phyloP scores from a whole-genome alignment of 1,140 invertebrate genomes.

The Amyelois transitella region DNA sequence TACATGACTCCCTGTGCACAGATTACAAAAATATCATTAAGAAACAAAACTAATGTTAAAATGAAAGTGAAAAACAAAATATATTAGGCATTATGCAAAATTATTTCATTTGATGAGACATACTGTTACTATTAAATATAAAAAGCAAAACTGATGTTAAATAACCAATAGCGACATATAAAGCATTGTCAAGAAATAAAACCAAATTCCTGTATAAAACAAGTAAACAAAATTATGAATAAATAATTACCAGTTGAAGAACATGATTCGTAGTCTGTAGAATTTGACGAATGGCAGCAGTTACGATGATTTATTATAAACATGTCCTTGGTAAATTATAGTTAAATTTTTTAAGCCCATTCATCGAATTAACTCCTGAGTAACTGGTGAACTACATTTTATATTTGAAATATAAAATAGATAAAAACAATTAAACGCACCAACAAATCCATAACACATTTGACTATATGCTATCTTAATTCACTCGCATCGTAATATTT shows the following conservation, averaged over 20 bases:
- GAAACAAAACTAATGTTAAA: no score
- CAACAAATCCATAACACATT: slow-evolving; percentile 21
- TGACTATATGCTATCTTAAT: neutral
- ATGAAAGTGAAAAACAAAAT: no score
- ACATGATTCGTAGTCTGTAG: slow-evolving; percentile 56
- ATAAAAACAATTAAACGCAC: slow-evolving; percentile 28
- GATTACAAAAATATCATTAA: no score
- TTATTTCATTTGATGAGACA: no score
- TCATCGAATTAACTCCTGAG: slow-evolving; percentile 42
- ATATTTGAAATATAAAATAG: slow-evolving; percentile 14
- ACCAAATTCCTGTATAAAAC: neutral
- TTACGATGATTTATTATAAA: slow-evolving; percentile 63
- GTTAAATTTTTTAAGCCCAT: slow-evolving; percentile 46
- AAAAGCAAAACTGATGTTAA: no score
- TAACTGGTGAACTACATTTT: slow-evolving; percentile 17
- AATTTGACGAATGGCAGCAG: slow-evolving; percentile 60
- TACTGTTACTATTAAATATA: no score
- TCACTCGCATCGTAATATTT: neutral
- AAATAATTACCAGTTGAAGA: slow-evolving; percentile 58
- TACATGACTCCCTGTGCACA: no score
- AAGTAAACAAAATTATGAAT: neutral
- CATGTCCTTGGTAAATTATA: slow-evolving; percentile 67
- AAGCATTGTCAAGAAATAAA: no score
- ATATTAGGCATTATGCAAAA: no score
- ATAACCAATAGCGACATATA: no score